Conservation (phyloP, 2,113 vertebrate genomes). For the Carassius gibelio region DNA sequence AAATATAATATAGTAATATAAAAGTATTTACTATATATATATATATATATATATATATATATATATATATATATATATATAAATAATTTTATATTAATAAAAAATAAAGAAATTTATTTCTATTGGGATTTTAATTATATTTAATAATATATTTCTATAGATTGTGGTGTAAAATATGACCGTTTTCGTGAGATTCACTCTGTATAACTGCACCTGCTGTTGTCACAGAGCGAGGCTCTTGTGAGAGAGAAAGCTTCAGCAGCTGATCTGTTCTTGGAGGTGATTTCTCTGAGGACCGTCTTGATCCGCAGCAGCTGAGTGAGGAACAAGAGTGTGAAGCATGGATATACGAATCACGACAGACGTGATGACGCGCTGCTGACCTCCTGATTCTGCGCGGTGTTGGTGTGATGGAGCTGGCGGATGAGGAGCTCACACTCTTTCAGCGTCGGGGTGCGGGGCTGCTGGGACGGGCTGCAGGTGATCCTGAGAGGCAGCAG, state of each 20-base stretch:
- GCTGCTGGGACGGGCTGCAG: slow-evolving; percentile 48
- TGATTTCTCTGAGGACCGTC: slow-evolving; percentile 62
- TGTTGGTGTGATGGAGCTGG: slow-evolving; percentile 72
- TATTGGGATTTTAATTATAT: neutral
- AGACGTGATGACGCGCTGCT: neutral
- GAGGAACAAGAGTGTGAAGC: too few species aligned
- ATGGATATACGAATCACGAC: neutral
- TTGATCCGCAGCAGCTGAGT: slow-evolving; percentile 68
- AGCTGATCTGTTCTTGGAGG: slow-evolving; percentile 55
- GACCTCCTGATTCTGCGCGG: slow-evolving; percentile 74
- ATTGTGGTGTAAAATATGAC: too few species aligned
- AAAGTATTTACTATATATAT: too few species aligned
- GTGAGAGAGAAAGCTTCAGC: slow-evolving; percentile 50
- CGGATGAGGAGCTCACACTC: slow-evolving; percentile 71
- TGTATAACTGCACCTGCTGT: slow-evolving; percentile 53
- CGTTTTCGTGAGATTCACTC: neutral
- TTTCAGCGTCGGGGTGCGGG: slow-evolving; percentile 62
- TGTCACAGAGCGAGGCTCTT: slow-evolving; percentile 45
- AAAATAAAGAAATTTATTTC: too few species aligned
- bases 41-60: too few species aligned
- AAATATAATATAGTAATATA: too few species aligned
- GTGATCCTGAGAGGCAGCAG: slow-evolving; percentile 49
- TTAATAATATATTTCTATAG: neutral
- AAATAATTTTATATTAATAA: too few species aligned
- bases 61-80: too few species aligned